Evolutionary conservation across 2,113 vertebrate genomes (phyloP).

Genomic region (Sakesphorus luctuosus): DNA sequence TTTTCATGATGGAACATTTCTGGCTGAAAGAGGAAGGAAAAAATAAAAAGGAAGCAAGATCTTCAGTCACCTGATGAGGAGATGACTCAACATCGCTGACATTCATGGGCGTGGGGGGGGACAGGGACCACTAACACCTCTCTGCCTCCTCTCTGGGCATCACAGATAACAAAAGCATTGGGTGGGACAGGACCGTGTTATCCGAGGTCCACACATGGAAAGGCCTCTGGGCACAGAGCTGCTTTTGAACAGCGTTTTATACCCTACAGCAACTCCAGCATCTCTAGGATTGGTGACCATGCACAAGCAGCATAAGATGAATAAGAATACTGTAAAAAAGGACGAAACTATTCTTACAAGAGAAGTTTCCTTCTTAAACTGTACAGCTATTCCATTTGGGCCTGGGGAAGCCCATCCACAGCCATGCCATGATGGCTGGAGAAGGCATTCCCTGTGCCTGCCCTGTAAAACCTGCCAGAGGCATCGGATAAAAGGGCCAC

Average conservation of each 20-base stretch:
- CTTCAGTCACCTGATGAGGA: not conserved
- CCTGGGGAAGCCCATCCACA: not conserved
- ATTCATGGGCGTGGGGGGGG: not conserved
- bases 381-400: not conserved
- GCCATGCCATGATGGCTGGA: fast-evolving
- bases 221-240: not conserved
- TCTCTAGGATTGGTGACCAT: not conserved
- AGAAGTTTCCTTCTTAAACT: not conserved
- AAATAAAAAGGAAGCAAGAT: not conserved
- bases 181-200: fast-evolving
- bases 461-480: fast-evolving
- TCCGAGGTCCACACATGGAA: fast-evolving
- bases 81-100: constrained; percentile 12
- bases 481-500: too few relatives aligned
- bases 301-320: not conserved
- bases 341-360: not conserved
- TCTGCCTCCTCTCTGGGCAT: not conserved
- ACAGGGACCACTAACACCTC: not conserved
- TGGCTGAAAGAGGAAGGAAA: not conserved
- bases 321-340: not conserved
- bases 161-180: fast-evolving
- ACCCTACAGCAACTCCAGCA: not conserved
- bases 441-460: not conserved
- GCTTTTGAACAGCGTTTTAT: not conserved
- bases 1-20: not conserved